These are phyloP conservation scores for Drosophila repletoides DNA, from an alignment of 1,140 invertebrate genomes.

Conservation along the genomic window DNA sequence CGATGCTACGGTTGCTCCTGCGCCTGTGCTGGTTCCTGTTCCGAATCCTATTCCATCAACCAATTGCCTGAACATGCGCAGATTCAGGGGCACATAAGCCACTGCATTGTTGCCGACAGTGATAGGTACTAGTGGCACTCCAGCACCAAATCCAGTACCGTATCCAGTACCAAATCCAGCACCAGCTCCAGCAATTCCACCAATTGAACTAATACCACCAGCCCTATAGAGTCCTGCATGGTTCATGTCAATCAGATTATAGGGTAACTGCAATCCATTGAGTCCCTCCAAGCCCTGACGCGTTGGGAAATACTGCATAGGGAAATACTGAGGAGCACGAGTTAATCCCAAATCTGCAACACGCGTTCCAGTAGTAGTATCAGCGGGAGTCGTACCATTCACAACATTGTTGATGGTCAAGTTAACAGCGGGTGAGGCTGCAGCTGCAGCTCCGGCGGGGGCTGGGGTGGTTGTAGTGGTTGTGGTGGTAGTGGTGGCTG, in stretches of 20 bases:
- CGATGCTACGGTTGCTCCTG: background rate
- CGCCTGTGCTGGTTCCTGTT: background rate
- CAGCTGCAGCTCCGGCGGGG: background rate
- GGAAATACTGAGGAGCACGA: constrained; percentile 1
- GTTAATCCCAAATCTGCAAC: background rate
- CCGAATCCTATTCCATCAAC: background rate
- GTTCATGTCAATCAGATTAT: constrained; percentile 23
- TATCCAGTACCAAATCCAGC: background rate
- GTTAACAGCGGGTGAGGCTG: background rate
- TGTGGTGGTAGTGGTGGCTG: background rate
- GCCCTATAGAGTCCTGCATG: constrained; percentile 16
- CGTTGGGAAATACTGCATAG: constrained; percentile 40
- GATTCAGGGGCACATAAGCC: constrained; percentile 53
- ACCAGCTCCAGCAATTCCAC: background rate
- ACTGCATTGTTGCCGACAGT: constrained; percentile 57
- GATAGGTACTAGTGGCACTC: constrained; percentile 53
- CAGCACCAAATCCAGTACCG: background rate
- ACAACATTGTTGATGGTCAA: background rate
- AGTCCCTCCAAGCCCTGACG: constrained; percentile 8
- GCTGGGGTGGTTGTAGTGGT: background rate
- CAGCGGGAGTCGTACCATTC: background rate
- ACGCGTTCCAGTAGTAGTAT: background rate
- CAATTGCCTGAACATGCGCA: constrained; percentile 56
- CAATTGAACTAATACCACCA: background rate
- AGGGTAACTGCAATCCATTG: constrained; percentile 1